phyloP scores from a whole-genome alignment of 2,888 invertebrate genomes.

The Eupithecia exiguata region DNA sequence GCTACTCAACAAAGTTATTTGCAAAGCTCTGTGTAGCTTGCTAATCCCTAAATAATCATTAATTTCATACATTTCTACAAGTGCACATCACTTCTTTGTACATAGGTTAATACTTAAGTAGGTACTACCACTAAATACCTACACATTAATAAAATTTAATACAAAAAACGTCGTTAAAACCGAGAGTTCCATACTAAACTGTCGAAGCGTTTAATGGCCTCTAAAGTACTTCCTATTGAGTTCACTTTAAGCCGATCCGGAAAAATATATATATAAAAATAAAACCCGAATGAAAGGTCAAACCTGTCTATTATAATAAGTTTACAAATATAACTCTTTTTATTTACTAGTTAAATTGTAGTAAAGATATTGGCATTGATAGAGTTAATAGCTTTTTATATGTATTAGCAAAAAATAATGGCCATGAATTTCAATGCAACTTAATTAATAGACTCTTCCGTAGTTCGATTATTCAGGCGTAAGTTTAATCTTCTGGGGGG shows the following conservation, averaged over 20 bases:
- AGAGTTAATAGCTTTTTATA: conserved; percentile 4
- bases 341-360: background rate
- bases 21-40: no score
- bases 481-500: background rate
- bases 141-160: no score
- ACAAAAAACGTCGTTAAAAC: background rate
- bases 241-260: conserved; percentile 3
- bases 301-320: conserved; percentile 5
- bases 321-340: background rate
- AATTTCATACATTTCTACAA: no score
- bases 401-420: conserved; percentile 2
- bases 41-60: no score
- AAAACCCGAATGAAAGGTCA: conserved; percentile 11
- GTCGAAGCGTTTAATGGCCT: background rate
- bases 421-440: conserved; percentile 14
- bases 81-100: no score
- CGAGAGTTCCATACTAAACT: background rate
- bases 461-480: background rate
- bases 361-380: conserved; percentile 12
- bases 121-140: no score
- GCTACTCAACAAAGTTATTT: no score
- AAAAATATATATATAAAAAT: conserved; percentile 16
- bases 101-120: no score
- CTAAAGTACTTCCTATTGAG: conserved; percentile 12
- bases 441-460: conserved; percentile 1